phyloP scores from a whole-genome alignment of 1,140 invertebrate genomes.

The Semibalanus balanoides region DNA sequence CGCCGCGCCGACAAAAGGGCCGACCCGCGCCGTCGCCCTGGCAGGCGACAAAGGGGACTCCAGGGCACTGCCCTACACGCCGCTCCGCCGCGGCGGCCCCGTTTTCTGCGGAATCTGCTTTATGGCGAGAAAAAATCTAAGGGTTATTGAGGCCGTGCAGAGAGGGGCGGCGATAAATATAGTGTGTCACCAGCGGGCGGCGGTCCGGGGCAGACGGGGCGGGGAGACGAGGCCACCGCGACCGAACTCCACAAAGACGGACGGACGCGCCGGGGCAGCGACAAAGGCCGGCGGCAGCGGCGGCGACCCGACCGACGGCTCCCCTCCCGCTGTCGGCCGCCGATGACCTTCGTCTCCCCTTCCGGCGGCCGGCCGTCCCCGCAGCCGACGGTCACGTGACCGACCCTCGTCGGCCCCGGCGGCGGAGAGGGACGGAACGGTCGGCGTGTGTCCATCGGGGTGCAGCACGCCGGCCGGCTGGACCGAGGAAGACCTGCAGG shows the following conservation, averaged over 20 bases:
- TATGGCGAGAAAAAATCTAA: constrained; percentile 2
- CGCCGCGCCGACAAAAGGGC: neutral
- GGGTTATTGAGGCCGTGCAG: neutral
- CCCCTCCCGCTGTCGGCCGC: neutral
- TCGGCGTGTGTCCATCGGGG: too few relatives aligned
- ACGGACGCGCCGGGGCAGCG: too few relatives aligned
- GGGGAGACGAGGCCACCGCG: neutral
- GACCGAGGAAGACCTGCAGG: too few relatives aligned
- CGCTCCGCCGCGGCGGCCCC: too few relatives aligned
- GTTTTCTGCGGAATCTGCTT: neutral
- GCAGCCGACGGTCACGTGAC: neutral
- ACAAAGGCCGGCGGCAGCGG: neutral
- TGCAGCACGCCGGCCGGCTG: too few relatives aligned
- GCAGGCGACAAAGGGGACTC: neutral
- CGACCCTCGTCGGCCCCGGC: neutral
- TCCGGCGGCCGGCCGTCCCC: neutral
- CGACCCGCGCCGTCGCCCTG: neutral
- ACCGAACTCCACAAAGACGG: neutral
- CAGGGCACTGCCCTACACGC: neutral
- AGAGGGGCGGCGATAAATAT: neutral
- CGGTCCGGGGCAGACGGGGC: neutral
- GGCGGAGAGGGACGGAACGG: too few relatives aligned
- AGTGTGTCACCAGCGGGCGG: neutral
- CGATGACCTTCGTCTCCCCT: neutral
- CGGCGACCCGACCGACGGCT: too few relatives aligned